Evolutionary conservation across 1,140 invertebrate species (phyloP), one percentile per base, ranked within the genome.

Genomic region (Danaus plexippus): DNA sequence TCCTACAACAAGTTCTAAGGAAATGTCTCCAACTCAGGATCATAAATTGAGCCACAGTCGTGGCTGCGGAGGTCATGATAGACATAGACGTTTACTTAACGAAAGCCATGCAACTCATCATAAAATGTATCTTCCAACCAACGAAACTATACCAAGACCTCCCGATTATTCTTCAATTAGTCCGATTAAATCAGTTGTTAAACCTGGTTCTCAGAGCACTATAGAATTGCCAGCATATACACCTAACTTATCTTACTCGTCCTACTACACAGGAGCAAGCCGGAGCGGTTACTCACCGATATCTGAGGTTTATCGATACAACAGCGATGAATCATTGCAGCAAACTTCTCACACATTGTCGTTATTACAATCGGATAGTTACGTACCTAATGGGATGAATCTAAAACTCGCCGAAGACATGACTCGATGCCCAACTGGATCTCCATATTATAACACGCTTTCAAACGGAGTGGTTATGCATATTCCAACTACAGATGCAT

Each of bases 221-320:
- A 64, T 81, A 12, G 81, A 84, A 53, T 59, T 82, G 11, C 79
- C 81, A 7, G 69, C 81, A 0, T 87, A 85, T 58, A 81, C 81
- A 9, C 77, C 81, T 46, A 85, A 82, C 60, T 68, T 85, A 53
- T 74, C 75, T 54, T 84, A 80, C 57, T 78, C 78, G 13, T 71
- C 80, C 11, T 85, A 85, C 63, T 85, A 82, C 43, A 55, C 72
- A 13, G 63, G 69, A 7, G 58, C 75, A 32, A 76, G 59, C 57
- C 78, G 72, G 50, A 57, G 66, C 43, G 63, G 68, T 77, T 85
- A 84, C 77, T 81, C 81, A 78, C 71, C 82, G 44, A 73, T 82
- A 65, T 63, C 79, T 8, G 84, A 85, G 46, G 72, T 75, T 76
- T 84, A 84, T 83, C 79, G 81, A 63, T 85, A 80, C 65, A 59